Percentiles rank a stretch among this genome's conserved stretches.
phyloP scores from a whole-genome alignment of 2,113 vertebrate species.

The Zapornia atra region DNA sequence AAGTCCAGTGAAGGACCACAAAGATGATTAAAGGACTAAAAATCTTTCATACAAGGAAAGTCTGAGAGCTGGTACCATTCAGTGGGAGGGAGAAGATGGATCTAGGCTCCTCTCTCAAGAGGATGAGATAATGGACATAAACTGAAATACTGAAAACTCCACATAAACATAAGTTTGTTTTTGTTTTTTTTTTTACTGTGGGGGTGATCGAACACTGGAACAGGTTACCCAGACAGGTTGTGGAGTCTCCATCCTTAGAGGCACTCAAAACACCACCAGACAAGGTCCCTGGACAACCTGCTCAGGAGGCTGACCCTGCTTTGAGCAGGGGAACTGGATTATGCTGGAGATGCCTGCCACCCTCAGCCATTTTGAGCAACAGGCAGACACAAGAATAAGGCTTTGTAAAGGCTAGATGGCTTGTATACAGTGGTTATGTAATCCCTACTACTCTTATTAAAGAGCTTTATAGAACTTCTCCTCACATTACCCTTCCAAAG shows the following conservation, averaged over 20 bases:
- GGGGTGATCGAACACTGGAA: neutral
- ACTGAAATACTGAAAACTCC: neutral
- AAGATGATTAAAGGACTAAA: neutral
- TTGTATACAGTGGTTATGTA: neutral
- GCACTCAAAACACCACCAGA: neutral
- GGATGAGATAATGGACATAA: neutral
- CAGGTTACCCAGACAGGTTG: neutral
- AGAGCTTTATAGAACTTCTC: neutral
- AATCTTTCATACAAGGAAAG: neutral
- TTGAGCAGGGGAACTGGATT: neutral
- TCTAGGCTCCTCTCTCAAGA: neutral
- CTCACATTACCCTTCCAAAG: neutral
- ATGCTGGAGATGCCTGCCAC: neutral
- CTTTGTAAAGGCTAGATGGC: neutral
- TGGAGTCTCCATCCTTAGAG: neutral
- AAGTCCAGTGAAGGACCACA: neutral
- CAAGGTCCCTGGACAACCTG: neutral
- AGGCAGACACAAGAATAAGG: neutral
- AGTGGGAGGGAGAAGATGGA: neutral
- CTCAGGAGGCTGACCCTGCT: neutral
- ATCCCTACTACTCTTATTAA: neutral
- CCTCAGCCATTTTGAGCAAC: neutral
- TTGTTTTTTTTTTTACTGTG: neutral
- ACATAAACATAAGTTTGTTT: neutral
- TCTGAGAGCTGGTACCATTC: neutral